Percentiles rank a stretch among this genome's conserved stretches.
Conservation (phyloP, 2,888 invertebrate species). For the Apodemia hepburni region DNA sequence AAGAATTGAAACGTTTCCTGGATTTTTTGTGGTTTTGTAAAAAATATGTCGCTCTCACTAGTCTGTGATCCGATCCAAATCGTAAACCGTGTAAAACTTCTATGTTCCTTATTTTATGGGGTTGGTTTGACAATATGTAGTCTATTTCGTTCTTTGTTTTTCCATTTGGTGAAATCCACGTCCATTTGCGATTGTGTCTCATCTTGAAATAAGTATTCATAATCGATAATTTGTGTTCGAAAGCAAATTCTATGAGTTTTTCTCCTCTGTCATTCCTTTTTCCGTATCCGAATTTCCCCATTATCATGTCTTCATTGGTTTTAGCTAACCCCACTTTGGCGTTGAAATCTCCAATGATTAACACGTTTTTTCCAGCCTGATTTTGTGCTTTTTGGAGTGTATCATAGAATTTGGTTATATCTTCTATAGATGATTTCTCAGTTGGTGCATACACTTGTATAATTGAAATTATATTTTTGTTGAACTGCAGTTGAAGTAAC, state of each 20-base stretch:
- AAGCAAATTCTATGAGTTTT: conserved; percentile 17
- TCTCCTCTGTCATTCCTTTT: conserved; percentile 27
- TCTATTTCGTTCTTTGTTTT: conserved; percentile 18
- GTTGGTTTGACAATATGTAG: conserved; percentile 21
- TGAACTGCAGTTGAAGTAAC: neutral
- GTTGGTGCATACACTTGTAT: neutral
- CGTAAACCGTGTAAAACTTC: neutral
- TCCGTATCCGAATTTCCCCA: conserved; percentile 27
- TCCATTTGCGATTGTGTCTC: conserved; percentile 20
- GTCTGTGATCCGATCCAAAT: neutral
- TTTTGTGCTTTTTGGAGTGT: neutral
- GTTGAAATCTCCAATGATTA: neutral
- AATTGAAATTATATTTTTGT: neutral
- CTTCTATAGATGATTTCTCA: neutral
- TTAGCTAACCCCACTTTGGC: neutral
- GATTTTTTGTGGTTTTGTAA: conserved; percentile 14
- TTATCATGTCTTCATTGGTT: conserved; percentile 16
- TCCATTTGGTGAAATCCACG: conserved; percentile 19
- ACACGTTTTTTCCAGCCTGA: neutral
- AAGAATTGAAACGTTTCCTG: conserved; percentile 18
- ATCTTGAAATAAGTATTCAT: neutral
- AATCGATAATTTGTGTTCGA: conserved; percentile 19
- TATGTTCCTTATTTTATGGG: conserved; percentile 13
- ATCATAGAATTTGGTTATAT: neutral
- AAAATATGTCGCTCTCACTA: neutral